Evolutionary conservation across 2,797 vertebrate species (phyloP).

Genomic region (Lindbergichthys nudifrons): DNA sequence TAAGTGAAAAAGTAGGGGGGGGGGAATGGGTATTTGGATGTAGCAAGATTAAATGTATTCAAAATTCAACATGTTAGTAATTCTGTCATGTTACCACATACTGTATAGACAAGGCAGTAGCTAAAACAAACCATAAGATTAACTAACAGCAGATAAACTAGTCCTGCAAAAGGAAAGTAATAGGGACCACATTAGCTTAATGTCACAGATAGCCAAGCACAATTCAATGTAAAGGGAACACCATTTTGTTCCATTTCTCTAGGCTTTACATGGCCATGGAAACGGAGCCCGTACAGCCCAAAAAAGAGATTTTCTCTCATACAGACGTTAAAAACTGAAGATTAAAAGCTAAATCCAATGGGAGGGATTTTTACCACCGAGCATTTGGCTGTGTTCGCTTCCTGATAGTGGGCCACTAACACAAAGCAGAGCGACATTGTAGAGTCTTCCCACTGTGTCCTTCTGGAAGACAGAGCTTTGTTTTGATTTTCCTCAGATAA

Average conservation of each 20-base stretch:
- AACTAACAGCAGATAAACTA: no score
- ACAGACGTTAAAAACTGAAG: no score
- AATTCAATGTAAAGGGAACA: background rate
- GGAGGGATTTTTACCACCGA: conserved; percentile 27
- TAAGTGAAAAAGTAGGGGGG: no score
- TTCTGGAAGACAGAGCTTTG: conserved; percentile 57
- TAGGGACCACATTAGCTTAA: no score
- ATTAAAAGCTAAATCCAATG: background rate
- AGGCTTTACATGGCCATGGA: background rate
- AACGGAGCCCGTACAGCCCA: background rate
- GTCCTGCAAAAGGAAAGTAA: no score
- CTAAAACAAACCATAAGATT: no score
- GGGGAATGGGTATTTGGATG: background rate
- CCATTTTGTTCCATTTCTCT: background rate
- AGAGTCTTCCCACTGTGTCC: conserved; percentile 33
- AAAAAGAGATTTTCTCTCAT: no score
- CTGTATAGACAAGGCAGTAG: no score
- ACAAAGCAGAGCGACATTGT: conserved; percentile 29
- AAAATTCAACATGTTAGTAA: no score
- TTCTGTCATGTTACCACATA: no score
- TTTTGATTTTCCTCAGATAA: conserved; percentile 59
- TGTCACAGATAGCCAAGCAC: background rate
- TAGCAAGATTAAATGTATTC: background rate
- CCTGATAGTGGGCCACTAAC: conserved; percentile 30
- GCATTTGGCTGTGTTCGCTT: conserved; percentile 8